phyloP scores from a whole-genome alignment of 2,797 vertebrate genomes.

The Myripristis murdjan region DNA sequence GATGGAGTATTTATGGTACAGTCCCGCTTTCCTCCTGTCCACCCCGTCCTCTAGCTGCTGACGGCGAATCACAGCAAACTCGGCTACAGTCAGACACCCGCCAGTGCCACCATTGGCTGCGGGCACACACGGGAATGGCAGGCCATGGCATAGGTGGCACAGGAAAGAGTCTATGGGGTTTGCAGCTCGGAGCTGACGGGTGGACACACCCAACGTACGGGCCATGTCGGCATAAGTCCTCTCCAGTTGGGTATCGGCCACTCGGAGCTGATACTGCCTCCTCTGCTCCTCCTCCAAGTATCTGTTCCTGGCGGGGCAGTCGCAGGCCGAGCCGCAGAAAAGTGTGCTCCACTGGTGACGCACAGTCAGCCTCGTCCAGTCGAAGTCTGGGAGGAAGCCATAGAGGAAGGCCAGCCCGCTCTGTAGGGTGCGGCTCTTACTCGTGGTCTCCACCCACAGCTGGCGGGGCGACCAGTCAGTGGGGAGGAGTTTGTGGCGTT shows the following conservation, averaged over 20 bases:
- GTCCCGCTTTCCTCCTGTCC: constrained; percentile 88
- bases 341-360: constrained; percentile 95
- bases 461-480: constrained; percentile 88
- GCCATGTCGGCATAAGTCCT: constrained; percentile 93
- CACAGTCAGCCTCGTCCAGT: constrained; percentile 91
- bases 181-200: constrained; percentile 91
- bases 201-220: constrained; percentile 88
- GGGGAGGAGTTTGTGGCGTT: constrained; percentile 88
- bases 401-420: constrained; percentile 94
- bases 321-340: constrained; percentile 93
- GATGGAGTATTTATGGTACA: constrained; percentile 92
- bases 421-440: constrained; percentile 95
- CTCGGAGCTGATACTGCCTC: constrained; percentile 91
- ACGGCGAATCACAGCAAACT: constrained; percentile 93
- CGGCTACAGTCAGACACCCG: constrained; percentile 88
- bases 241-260: constrained; percentile 89
- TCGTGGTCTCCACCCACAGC: constrained; percentile 94
- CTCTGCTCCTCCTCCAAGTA: constrained; percentile 95
- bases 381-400: constrained; percentile 91
- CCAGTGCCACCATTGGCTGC: constrained; percentile 50
- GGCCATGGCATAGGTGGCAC: constrained; percentile 94
- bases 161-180: constrained; percentile 96
- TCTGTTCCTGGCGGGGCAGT: constrained; percentile 92
- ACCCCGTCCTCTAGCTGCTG: constrained; percentile 94
- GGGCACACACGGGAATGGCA: constrained; percentile 92